Evolutionary conservation across 2,113 vertebrate species (phyloP).

Genomic region (Ammodytes marinus): DNA sequence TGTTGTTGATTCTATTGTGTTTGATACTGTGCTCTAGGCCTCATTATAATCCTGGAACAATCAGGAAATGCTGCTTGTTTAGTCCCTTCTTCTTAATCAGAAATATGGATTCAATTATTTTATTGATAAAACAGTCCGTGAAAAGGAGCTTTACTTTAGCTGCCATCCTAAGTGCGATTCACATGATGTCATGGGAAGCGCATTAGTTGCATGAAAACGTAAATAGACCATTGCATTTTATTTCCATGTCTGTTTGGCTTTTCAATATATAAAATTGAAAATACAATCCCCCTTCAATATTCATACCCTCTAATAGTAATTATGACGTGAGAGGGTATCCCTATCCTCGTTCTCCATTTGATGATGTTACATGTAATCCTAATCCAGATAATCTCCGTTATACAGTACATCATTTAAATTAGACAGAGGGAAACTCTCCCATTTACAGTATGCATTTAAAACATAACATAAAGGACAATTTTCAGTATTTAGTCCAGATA

Average conservation of each 20-base stretch:
- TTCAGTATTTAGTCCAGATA: slow-evolving; percentile 12
- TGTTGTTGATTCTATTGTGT: background rate
- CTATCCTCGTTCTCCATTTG: slow-evolving; percentile 30
- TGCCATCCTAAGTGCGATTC: slow-evolving; percentile 5
- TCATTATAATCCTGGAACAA: background rate
- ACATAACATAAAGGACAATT: slow-evolving; percentile 9
- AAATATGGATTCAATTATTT: background rate
- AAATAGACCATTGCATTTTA: slow-evolving; percentile 13
- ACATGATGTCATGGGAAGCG: background rate
- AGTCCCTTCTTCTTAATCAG: background rate
- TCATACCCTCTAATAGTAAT: slow-evolving; percentile 44
- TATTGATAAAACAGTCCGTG: background rate
- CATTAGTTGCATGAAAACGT: slow-evolving; percentile 19
- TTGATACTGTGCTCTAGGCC: background rate
- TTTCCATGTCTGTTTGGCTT: slow-evolving; percentile 7
- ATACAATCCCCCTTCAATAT: slow-evolving; percentile 39
- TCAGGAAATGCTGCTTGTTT: background rate
- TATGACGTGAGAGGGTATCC: slow-evolving; percentile 34
- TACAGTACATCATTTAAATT: slow-evolving; percentile 52
- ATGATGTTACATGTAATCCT: slow-evolving; percentile 57
- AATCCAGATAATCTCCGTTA: slow-evolving; percentile 64
- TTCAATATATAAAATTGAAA: slow-evolving; percentile 37
- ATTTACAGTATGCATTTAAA: slow-evolving; percentile 11
- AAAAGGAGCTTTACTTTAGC: background rate
- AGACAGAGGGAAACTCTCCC: slow-evolving; percentile 14